Percentiles rank a stretch among this genome's conserved stretches.
Conservation (phyloP, 2,797 vertebrate genomes). For the Sebastes baramenuke region DNA sequence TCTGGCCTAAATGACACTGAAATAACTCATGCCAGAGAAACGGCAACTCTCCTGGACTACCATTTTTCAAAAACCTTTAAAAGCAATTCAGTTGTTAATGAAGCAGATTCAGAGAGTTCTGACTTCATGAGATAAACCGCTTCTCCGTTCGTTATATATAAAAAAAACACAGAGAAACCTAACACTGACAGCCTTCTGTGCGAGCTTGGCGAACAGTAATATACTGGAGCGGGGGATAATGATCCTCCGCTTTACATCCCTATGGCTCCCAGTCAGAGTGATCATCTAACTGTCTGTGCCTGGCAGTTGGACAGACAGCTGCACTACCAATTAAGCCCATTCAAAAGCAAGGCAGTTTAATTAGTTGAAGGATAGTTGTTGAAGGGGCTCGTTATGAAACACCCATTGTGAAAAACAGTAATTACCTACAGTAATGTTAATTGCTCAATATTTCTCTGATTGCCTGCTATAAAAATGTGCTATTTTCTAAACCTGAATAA, state of each 20-base stretch:
- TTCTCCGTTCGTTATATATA: neutral
- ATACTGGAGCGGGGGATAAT: slow-evolving; percentile 40
- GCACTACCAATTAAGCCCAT: slow-evolving; percentile 57
- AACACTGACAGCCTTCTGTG: slow-evolving; percentile 15
- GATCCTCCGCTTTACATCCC: slow-evolving; percentile 59
- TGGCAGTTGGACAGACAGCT: slow-evolving; percentile 70
- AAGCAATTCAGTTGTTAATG: slow-evolving; percentile 23
- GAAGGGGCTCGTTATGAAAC: slow-evolving; percentile 37
- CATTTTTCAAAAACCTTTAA: neutral
- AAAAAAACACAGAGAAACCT: neutral
- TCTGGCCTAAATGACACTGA: neutral
- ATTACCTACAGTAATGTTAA: slow-evolving; percentile 44
- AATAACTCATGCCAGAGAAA: neutral
- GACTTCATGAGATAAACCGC: slow-evolving; percentile 4
- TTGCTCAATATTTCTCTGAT: slow-evolving; percentile 36
- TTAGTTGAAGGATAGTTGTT: slow-evolving; percentile 59
- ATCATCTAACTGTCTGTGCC: slow-evolving; percentile 55
- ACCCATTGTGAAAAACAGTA: slow-evolving; percentile 51
- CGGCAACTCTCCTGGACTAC: neutral
- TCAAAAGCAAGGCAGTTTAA: slow-evolving; percentile 54
- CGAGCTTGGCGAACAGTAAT: slow-evolving; percentile 3
- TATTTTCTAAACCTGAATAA: slow-evolving; percentile 14
- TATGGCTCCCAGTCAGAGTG: slow-evolving; percentile 55
- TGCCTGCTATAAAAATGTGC: neutral
- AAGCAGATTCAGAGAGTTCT: slow-evolving; percentile 27